A percentile compares a stretch with the other conserved stretches of the same genome.
These are phyloP conservation scores for Zygogramma bicolorata DNA, from an alignment of 2,888 invertebrate genomes.

Conservation along the genomic window DNA sequence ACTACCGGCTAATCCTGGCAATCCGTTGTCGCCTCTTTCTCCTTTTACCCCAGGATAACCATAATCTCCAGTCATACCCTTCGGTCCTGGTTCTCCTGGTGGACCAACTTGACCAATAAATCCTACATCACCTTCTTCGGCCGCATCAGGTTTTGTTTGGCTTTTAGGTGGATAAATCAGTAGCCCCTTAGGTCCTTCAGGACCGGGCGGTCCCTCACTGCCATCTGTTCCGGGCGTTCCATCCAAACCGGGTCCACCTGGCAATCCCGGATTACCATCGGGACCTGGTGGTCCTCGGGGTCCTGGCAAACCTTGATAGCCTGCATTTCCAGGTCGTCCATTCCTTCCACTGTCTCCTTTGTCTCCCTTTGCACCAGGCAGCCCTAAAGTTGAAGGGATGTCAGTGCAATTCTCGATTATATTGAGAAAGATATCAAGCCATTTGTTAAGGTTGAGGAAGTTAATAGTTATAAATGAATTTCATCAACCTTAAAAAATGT, in stretches of 20 bases:
- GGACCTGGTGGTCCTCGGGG: constrained; percentile 67
- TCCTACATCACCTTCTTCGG: constrained; percentile 71
- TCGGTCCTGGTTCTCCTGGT: constrained; percentile 51
- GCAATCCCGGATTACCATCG: constrained; percentile 68
- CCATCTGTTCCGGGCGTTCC: constrained; percentile 65
- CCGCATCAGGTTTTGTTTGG: constrained; percentile 44
- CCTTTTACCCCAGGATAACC: constrained; percentile 66
- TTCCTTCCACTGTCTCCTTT: constrained; percentile 68
- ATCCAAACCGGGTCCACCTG: constrained; percentile 67
- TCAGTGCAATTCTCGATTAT: too few relatives aligned
- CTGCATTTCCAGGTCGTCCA: constrained; percentile 69
- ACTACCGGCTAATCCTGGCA: constrained; percentile 57
- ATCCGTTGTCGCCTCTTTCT: constrained; percentile 64
- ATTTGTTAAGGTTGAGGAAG: too few relatives aligned
- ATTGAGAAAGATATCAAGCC: too few relatives aligned
- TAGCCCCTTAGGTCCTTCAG: constrained; percentile 50
- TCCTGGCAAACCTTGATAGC: constrained; percentile 74
- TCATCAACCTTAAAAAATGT: too few relatives aligned
- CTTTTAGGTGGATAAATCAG: constrained; percentile 49
- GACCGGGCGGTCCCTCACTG: constrained; percentile 63
- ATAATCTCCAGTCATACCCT: constrained; percentile 45
- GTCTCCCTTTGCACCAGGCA: constrained; percentile 69
- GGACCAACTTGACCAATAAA: constrained; percentile 69
- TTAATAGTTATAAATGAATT: too few relatives aligned
- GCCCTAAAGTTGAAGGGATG: constrained; percentile 61